Conservation (phyloP, 2,888 invertebrate species). For the Plusia festucae region DNA sequence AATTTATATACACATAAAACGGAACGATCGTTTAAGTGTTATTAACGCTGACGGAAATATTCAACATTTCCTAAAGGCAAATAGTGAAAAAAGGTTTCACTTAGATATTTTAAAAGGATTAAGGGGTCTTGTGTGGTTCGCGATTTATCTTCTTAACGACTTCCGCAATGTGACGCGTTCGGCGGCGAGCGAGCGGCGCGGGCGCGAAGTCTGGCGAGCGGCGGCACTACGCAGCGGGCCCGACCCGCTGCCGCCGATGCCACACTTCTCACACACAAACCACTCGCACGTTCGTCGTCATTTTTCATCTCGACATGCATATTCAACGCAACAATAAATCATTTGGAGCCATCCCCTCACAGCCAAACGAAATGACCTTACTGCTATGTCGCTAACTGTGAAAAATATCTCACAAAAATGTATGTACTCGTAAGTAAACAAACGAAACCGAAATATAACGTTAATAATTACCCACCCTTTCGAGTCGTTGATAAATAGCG, state of each 20-base stretch:
- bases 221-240: slow-evolving; percentile 30
- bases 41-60: slow-evolving; percentile 54
- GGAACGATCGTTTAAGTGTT: slow-evolving; percentile 34
- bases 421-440: slow-evolving; percentile 77
- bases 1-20: background rate
- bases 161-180: slow-evolving; percentile 78
- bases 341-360: slow-evolving; percentile 79
- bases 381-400: slow-evolving; percentile 78
- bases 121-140: slow-evolving; percentile 75
- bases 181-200: slow-evolving; percentile 40
- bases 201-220: slow-evolving; percentile 17
- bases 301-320: slow-evolving; percentile 89
- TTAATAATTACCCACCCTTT: slow-evolving; percentile 88
- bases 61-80: slow-evolving; percentile 60
- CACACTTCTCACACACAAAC: slow-evolving; percentile 71
- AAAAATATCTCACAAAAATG: slow-evolving; percentile 80
- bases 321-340: slow-evolving; percentile 88
- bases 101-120: slow-evolving; percentile 80
- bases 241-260: slow-evolving; percentile 40
- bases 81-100: slow-evolving; percentile 68
- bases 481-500: slow-evolving; percentile 86
- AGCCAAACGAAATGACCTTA: slow-evolving; percentile 82
- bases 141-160: slow-evolving; percentile 86
- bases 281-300: slow-evolving; percentile 81
- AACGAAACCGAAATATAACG: slow-evolving; percentile 84